Evolutionary conservation across 92 coral and sea anemone species (phyloP), one percentile per base, ranked within the genome.

Genomic region (Zoanthus solanderi): DNA sequence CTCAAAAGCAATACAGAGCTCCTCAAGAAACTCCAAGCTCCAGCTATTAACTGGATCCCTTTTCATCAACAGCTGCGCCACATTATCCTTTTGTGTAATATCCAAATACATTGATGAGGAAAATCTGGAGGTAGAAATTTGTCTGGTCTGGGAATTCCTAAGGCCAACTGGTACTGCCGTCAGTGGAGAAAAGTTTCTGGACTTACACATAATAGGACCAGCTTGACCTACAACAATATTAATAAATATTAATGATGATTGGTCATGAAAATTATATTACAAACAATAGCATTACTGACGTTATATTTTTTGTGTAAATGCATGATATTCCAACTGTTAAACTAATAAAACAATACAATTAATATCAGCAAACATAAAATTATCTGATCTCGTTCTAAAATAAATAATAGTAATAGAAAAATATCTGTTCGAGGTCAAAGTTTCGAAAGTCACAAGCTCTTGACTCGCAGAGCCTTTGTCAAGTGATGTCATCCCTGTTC

Each of bases 21-120:
- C 92, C 75, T 89, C 91, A 2, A 93, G 72, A 74, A 93, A 84
- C 78, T 93, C 96, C 29, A 88, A 54, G 37, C 86, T 91, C 79
- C 93, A 90, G 7, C 92, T 84, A 60, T 93, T 93, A 58, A 92
- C 92, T 32, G 96, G 96, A 68, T 93, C 91, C 57, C 90, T 75
- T 47, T 91, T 87, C 96, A 93, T 93, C 34, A 60, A 76, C 13
- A 93, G 67, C 60, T 91, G 84, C 28, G 90, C 88, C 32, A 88
- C 90, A 5, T 93, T 90, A 53, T 90, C 90, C 71, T 91, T 91
- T 46, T 79, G 61, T n/a, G 89, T 84, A 53, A 90, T 61, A 52
- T 76, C 82, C 23, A 76, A 7, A 52, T 76, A 76, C 61, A 50
- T 53, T 9, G 66, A 28, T 76, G 81, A 76, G 15, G 81, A 76